Evolutionary conservation across 2,797 vertebrate species (phyloP).

Genomic region (Carcharodon carcharias): DNA sequence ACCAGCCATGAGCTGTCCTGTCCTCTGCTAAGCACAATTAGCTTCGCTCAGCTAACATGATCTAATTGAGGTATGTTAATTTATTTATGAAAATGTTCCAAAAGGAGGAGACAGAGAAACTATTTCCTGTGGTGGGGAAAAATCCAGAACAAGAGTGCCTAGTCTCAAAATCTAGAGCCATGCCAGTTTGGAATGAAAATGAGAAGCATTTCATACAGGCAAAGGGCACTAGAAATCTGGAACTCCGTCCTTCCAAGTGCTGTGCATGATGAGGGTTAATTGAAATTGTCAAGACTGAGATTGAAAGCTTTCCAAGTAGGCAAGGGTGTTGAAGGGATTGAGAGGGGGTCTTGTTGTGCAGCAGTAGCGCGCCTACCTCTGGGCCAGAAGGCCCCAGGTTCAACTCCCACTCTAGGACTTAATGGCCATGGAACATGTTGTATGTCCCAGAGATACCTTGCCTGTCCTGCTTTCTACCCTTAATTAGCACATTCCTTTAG

Average conservation of each 20-base stretch:
- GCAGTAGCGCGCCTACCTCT: too few relatives aligned
- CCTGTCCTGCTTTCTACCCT: too few relatives aligned
- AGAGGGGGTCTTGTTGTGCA: too few relatives aligned
- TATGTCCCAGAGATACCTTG: too few relatives aligned
- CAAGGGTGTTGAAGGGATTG: background rate
- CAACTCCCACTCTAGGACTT: too few relatives aligned
- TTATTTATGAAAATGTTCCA: background rate
- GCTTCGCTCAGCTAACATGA: background rate
- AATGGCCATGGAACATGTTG: too few relatives aligned
- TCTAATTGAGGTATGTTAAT: background rate
- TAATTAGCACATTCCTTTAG: too few relatives aligned
- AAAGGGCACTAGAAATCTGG: background rate
- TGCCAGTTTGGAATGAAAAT: background rate
- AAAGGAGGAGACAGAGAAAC: background rate
- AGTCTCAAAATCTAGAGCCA: too few relatives aligned
- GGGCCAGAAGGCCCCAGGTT: too few relatives aligned
- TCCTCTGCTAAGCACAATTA: background rate
- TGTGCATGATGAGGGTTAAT: background rate
- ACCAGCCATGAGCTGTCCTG: background rate
- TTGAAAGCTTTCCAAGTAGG: background rate
- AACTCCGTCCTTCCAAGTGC: background rate
- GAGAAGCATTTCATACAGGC: background rate
- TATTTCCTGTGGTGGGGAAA: background rate
- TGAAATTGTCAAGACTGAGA: background rate
- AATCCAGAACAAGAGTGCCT: background rate